Percentiles rank a stretch among this genome's conserved stretches.
Conservation (phyloP, 2,113 vertebrate species). For the Ornithorhynchus anatinus region DNA sequence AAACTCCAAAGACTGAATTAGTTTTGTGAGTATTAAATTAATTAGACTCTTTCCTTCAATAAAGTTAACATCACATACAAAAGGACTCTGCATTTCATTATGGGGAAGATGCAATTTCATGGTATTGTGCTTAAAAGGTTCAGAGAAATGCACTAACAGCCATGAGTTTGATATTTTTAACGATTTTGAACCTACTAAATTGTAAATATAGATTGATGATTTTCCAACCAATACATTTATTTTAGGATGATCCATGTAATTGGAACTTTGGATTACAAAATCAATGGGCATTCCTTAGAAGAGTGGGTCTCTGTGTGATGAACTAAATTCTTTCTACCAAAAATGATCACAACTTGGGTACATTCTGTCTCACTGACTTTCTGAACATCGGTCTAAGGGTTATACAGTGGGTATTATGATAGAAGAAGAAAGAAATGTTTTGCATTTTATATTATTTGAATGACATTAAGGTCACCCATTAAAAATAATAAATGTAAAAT, state of each 20-base stretch:
- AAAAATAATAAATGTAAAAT: too few relatives aligned
- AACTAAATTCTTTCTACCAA: slow-evolving; percentile 25
- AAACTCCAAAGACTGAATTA: slow-evolving; percentile 48
- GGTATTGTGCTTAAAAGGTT: slow-evolving; percentile 60
- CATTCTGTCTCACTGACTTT: not conserved
- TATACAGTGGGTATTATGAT: too few relatives aligned
- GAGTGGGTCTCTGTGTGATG: not conserved
- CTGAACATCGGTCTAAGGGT: too few relatives aligned
- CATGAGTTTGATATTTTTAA: slow-evolving; percentile 61
- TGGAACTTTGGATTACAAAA: slow-evolving; percentile 44
- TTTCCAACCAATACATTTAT: slow-evolving; percentile 55
- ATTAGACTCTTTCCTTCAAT: slow-evolving; percentile 50
- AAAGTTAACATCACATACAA: slow-evolving; percentile 54
- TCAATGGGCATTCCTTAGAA: slow-evolving; percentile 32
- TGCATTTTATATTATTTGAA: too few relatives aligned
- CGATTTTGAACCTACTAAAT: slow-evolving; percentile 58
- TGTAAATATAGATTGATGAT: slow-evolving; percentile 46
- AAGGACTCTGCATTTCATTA: slow-evolving; percentile 51
- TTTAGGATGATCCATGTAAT: slow-evolving; percentile 39
- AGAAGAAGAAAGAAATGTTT: too few relatives aligned
- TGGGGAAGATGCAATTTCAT: slow-evolving; percentile 60
- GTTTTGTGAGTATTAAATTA: slow-evolving; percentile 52
- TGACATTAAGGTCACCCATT: too few relatives aligned
- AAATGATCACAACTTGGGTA: slow-evolving; percentile 4
- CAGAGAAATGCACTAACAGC: slow-evolving; percentile 54